Evolutionary conservation across 2,113 vertebrate species (phyloP).

Genomic region (Barbus barbus): DNA sequence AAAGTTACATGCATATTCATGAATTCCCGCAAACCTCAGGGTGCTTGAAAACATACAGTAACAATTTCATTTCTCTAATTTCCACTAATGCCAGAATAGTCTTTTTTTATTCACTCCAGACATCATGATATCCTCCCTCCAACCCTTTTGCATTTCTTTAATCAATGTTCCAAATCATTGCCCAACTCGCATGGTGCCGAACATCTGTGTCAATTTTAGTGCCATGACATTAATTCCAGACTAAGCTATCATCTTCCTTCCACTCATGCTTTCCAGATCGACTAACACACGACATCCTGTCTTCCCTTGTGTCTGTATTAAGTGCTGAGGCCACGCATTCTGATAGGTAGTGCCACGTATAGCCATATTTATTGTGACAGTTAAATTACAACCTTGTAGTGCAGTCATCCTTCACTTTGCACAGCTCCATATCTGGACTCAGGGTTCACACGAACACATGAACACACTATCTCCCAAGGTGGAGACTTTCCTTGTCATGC

Average conservation of each 20-base stretch:
- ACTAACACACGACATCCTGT: slow-evolving; percentile 35
- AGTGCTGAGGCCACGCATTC: slow-evolving; percentile 34
- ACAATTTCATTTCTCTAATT: not conserved
- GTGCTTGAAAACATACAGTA: not conserved
- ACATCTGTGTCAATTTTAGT: slow-evolving; percentile 28
- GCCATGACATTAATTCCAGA: slow-evolving; percentile 20
- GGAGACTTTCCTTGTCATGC: not conserved
- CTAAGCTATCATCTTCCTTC: not conserved
- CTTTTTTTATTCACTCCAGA: not conserved
- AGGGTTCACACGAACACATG: not conserved
- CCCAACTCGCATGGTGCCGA: not conserved
- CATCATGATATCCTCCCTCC: not conserved
- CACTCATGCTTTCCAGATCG: slow-evolving; percentile 9
- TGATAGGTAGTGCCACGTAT: slow-evolving; percentile 35
- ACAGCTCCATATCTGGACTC: not conserved
- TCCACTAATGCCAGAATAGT: not conserved
- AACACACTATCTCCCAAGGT: not conserved
- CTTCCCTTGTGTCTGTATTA: slow-evolving; percentile 42
- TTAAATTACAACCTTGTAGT: slow-evolving; percentile 44
- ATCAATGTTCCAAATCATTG: slow-evolving; percentile 9
- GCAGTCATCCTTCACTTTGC: slow-evolving; percentile 38
- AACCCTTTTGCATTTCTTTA: not conserved
- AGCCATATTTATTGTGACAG: slow-evolving; percentile 55
- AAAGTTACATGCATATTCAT: not conserved
- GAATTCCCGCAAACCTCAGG: not conserved